Base-by-base conservation (phyloP, 2,113 vertebrate genomes). In the Struthio camelus region DNA sequence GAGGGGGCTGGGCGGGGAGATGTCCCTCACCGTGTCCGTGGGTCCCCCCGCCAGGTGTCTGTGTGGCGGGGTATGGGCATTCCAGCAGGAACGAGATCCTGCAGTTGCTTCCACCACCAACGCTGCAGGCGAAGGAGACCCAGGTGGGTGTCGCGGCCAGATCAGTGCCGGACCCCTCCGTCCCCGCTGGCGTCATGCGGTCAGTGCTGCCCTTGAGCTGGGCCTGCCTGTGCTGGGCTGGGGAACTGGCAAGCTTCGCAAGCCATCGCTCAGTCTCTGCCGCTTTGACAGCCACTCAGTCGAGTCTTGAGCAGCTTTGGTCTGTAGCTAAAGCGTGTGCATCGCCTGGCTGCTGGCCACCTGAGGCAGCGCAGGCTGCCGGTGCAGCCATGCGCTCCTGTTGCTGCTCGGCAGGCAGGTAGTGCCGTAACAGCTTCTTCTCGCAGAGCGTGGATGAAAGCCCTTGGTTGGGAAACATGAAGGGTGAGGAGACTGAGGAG, bases 71-170 rank as follows among this genome's bases (percentile, higher is more conserved):
- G 40, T 98, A 91, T 42, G 93, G 75, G 14, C 44, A 77, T 4
- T 48, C 83, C 11, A 98, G 93, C 79, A 96, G 89, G 69, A 99
- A 98, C n/a, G 99, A 99, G 89, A 98, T 99, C 40, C 96, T 99
- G 89, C 99, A 99, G 97, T 98, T 99, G 54, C 81, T 97, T 11
- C 89, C 99, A 9, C 99, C 99, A 0, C 98, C 96, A 4, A 98
- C 98, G 27, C 97, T 99, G 46, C 98, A 97, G 50, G 98, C 97
- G 7, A 98, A 98, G 83, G 98, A 98, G 83, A 98, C 98, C 10
- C 98, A 99, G 98, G 99, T 99, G 89, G 95, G 72, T 89, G 70
- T 48, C 54, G 77, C 78, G 50, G 38, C n/a, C 30, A 4, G 9
- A 8, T 23, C 38, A n/a, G 36, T 18, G 40, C 53, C 27, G 36